Evolutionary conservation across 2,888 invertebrate genomes (phyloP), one percentile per base, ranked within the genome.

Genomic region (Cheilosia pagana): DNA sequence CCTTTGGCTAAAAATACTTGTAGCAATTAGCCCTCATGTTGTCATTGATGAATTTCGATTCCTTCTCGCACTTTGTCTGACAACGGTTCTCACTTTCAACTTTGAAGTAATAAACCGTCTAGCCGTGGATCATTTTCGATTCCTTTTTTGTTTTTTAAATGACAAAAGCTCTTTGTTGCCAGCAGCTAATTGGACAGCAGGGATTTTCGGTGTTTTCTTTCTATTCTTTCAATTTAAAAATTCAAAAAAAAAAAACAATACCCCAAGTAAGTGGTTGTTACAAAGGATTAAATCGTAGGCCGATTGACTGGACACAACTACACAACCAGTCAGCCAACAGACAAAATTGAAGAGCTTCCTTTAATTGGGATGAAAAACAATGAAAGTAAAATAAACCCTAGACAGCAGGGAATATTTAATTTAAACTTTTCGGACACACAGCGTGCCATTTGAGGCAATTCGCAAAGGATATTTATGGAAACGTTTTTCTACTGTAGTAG

Each of bases 391-490:
- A 25, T 52, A 14, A 63, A 19, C 14, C 16, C 14, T n/a, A 63
- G 63, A 31, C 31, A 21, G 45, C 31, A 25, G 63, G 63, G 63
- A n/a, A 48, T 48, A 63, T 63, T 48, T 63, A 48, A 63, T 63
- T 63, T 63, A 63, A 63, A 63, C 31, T 63, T 63, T 45, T 45
- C 45, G 45, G 45, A 45, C 45, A 45, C 16, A 45, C 3, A 45
- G 8, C 45, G 19, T 8, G 16, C 6, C 16, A 16, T 19, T 45
- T 45, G 45, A 45, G 16, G 3, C 16, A 7, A 16, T 43, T 43
- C 4, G 7, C 43, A 43, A 2, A 45, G 16, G 8, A 16, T 45
- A 19, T 45, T 45, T 45, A 45, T 45, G 19, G 16, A 16, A 16
- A 45, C 45, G 8, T 16, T 45, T 45, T 45, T 35, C 3, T 35